A percentile compares a stretch with the other conserved stretches of the same genome.
Conservation (phyloP, 2,113 vertebrate genomes). For the Ursus arctos region DNA sequence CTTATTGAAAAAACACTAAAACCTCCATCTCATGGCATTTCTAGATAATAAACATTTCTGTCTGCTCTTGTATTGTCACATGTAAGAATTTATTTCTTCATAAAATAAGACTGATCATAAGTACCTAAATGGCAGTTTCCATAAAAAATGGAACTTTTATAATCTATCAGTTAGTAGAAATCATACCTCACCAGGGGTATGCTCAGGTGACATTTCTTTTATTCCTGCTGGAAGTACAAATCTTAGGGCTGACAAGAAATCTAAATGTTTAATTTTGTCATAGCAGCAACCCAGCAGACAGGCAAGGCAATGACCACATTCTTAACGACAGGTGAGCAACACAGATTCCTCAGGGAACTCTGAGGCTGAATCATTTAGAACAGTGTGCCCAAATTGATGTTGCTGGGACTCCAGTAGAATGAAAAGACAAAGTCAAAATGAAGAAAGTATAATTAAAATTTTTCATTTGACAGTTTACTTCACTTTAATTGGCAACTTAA, state of each 20-base stretch:
- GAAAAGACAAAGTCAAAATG: conserved; percentile 45
- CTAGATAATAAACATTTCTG: conserved; percentile 1
- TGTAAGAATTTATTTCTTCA: conserved; percentile 30
- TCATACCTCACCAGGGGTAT: neutral
- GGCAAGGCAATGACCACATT: neutral
- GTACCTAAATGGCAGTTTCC: conserved; percentile 38
- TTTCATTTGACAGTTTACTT: conserved; percentile 48
- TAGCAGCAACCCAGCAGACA: neutral
- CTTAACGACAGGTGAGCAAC: neutral
- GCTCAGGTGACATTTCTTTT: conserved; percentile 11
- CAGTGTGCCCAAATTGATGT: neutral
- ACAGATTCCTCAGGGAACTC: neutral
- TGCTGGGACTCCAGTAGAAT: neutral
- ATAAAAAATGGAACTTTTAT: conserved; percentile 19
- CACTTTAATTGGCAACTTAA: conserved; percentile 64
- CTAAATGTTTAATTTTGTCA: conserved; percentile 61
- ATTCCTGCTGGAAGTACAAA: conserved; percentile 17
- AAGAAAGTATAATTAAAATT: conserved; percentile 57
- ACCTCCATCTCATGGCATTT: neutral
- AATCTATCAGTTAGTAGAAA: conserved; percentile 19
- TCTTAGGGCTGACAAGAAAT: neutral
- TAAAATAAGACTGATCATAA: conserved; percentile 40
- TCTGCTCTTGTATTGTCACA: neutral
- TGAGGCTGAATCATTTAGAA: neutral
- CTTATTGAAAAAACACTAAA: neutral